Percentiles rank a stretch among this genome's conserved stretches.
Conservation (phyloP, 2,888 invertebrate species). For the Drosophila pullipes region DNA sequence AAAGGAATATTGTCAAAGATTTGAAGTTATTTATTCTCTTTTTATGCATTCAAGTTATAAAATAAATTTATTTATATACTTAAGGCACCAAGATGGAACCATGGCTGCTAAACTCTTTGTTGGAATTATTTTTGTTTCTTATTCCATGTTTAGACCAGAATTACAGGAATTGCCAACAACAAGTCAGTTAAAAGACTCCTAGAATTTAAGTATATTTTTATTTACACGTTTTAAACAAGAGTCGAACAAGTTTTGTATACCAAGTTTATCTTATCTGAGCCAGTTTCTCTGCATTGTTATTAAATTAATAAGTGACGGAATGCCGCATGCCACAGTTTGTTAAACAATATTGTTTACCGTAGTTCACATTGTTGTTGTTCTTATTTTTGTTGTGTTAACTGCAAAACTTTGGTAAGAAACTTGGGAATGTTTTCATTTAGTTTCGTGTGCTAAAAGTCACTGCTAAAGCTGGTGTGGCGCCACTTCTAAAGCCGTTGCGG, state of each 20-base stretch:
- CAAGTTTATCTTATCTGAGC: not conserved
- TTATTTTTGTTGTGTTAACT: constrained; percentile 14
- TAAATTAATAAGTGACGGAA: not conserved
- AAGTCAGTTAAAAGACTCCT: not conserved
- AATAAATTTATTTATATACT: not conserved
- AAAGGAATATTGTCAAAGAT: not conserved
- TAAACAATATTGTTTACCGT: constrained; percentile 23
- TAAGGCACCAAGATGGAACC: not conserved
- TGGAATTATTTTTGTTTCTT: not conserved
- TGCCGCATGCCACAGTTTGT: constrained; percentile 33
- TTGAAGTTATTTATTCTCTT: not conserved
- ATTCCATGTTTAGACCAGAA: not conserved
- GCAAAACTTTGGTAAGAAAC: constrained; percentile 28
- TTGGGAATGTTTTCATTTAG: constrained; percentile 22
- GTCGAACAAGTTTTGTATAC: not conserved
- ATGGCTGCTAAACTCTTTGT: not conserved
- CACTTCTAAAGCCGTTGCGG: constrained; percentile 18
- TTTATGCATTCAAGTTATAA: not conserved
- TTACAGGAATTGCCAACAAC: not conserved
- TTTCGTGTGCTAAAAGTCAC: constrained; percentile 16
- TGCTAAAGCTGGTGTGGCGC: constrained; percentile 23
- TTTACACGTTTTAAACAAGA: not conserved
- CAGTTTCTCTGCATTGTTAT: not conserved
- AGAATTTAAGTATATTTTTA: not conserved
- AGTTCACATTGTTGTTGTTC: constrained; percentile 20